A percentile compares a stretch with the other conserved stretches of the same genome.
phyloP scores from a whole-genome alignment of 2,888 invertebrate species.

The Cremastinae sp. region DNA sequence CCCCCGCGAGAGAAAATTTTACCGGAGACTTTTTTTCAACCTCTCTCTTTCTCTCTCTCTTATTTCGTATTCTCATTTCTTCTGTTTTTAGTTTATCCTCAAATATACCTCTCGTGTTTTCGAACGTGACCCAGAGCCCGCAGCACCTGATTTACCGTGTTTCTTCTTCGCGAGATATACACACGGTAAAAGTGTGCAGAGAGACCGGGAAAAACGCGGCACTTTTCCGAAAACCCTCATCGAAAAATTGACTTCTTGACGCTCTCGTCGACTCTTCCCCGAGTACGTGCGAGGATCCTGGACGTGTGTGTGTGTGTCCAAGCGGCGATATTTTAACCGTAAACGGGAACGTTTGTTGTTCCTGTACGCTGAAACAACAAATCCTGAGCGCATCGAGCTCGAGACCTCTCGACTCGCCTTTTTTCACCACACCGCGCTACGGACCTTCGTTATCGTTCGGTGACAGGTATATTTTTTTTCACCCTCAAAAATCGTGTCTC shows the following conservation, averaged over 20 bases:
- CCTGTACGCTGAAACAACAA: constrained; percentile 71
- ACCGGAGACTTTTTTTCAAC: neutral
- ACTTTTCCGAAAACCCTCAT: constrained; percentile 36
- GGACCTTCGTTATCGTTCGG: constrained; percentile 56
- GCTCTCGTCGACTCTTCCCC: constrained; percentile 10
- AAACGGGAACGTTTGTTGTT: constrained; percentile 67
- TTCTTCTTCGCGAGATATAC: constrained; percentile 37
- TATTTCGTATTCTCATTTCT: constrained; percentile 19
- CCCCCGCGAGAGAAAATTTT: constrained; percentile 29
- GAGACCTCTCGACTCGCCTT: constrained; percentile 36
- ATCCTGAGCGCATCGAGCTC: constrained; percentile 58
- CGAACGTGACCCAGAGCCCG: constrained; percentile 72
- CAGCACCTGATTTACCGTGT: constrained; percentile 71
- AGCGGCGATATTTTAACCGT: constrained; percentile 22
- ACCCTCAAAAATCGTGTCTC: constrained; percentile 24
- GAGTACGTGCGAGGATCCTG: neutral
- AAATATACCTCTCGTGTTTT: constrained; percentile 63
- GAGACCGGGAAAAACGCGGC: constrained; percentile 17
- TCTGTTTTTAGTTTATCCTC: constrained; percentile 25
- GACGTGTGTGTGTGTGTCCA: constrained; percentile 7
- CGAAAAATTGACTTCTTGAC: constrained; percentile 69
- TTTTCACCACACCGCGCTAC: constrained; percentile 57
- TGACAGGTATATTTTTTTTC: constrained; percentile 59
- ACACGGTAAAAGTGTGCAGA: constrained; percentile 9
- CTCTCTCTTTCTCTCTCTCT: constrained; percentile 29